Base-by-base conservation (phyloP, 2,113 vertebrate species). In the Ameiurus melas region DNA sequence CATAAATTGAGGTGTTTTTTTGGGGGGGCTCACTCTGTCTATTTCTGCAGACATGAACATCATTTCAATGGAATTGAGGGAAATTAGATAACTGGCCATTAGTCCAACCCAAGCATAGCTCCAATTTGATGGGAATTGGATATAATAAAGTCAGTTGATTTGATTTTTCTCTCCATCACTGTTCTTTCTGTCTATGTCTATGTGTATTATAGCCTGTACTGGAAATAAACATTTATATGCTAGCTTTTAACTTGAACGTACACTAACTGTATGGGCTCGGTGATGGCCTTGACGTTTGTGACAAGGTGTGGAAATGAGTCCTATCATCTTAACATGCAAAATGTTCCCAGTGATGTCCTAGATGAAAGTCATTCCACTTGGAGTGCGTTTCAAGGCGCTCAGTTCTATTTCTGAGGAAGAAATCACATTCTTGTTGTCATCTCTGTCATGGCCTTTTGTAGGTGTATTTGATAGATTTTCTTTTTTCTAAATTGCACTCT, bases 61-160 rank as follows among this genome's bases (percentile, higher is more conserved):
- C 90, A 89, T 90, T 90, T 88, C 85, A 89, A 88, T 86, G 71
- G 87, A 89, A 90, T 79, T 83, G 55, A 58, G 73, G 88, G 66
- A 91, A 90, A 93, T 91, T 89, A 90, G 90, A 89, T 91, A 92
- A 92, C 90, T 90, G 85, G 87, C 90, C 85, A 93, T 93, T 93
- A 92, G 90, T 60, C 60, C 47, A 36, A 90, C 71, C 75, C 43
- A 83, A 87, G 83, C 86, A 90, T 86, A 83, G 85, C 90, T 90
- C 84, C 85, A 90, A 92, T 91, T 90, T 91, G 85, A 75, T 86
- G 78, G 88, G 88, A 83, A 89, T 73, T 88, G 83, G 90, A 91
- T 89, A 91, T 92, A 92, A 92, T 90, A 81, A 91, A 91, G 85
- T 91, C 79, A 47, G 66, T 83, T 88, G 86, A 89, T 91, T 89